A percentile compares a stretch with the other conserved stretches of the same genome.
Evolutionary conservation across 2,797 vertebrate genomes (phyloP).

Genomic region (Percopsis omiscomaycus): DNA sequence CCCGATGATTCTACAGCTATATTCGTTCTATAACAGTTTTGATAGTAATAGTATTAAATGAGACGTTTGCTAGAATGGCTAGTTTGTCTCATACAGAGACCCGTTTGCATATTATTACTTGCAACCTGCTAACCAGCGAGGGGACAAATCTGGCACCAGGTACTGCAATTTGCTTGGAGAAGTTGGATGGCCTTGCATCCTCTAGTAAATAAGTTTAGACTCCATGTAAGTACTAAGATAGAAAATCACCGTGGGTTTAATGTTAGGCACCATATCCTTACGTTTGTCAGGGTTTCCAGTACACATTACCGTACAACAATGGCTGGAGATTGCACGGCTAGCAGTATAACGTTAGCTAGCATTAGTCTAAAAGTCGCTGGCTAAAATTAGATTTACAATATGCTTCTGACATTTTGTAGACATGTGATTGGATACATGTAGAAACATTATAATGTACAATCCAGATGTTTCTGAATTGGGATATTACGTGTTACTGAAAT

Average conservation of each 20-base stretch:
- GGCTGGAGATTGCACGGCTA: too few relatives aligned
- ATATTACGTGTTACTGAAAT: too few relatives aligned
- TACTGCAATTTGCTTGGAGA: not conserved
- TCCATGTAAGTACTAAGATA: not conserved
- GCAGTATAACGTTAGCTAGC: too few relatives aligned
- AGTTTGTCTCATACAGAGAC: conserved; percentile 36
- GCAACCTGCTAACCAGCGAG: conserved; percentile 5
- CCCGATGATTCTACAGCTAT: not conserved
- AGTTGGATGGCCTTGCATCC: not conserved
- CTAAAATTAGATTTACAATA: too few relatives aligned
- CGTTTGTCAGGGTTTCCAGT: too few relatives aligned
- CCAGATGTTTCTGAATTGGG: too few relatives aligned
- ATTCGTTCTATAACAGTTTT: conserved; percentile 5
- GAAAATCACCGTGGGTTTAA: not conserved
- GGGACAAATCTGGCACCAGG: not conserved
- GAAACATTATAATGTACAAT: too few relatives aligned
- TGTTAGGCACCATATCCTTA: not conserved
- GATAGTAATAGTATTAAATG: conserved; percentile 3
- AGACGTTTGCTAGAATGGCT: conserved; percentile 17
- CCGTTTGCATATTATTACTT: conserved; percentile 2
- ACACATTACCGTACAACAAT: too few relatives aligned
- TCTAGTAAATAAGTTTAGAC: not conserved
- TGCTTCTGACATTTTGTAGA: too few relatives aligned
- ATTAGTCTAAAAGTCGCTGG: too few relatives aligned
- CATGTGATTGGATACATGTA: too few relatives aligned